Percentiles rank a stretch among this genome's conserved stretches.
phyloP scores from a whole-genome alignment of 2,797 vertebrate genomes.

The Crocidura indochinensis region DNA sequence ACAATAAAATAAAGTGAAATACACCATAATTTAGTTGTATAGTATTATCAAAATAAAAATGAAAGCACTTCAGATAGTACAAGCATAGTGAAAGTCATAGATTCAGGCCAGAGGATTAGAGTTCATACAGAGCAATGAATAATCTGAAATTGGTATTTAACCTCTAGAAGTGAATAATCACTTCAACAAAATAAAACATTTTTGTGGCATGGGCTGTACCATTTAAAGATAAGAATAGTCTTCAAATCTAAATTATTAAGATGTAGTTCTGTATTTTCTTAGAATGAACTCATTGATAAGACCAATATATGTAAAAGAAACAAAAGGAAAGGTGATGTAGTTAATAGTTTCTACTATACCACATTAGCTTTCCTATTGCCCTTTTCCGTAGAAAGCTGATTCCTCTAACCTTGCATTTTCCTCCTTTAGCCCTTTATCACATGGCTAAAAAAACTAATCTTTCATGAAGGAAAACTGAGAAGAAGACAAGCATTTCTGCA shows the following conservation, averaged over 20 bases:
- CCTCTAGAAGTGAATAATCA: slow-evolving; percentile 39
- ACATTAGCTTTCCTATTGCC: not conserved
- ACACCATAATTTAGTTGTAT: too few species aligned
- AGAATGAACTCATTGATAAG: slow-evolving; percentile 41
- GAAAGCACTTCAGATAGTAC: not conserved
- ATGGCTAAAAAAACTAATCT: slow-evolving; percentile 17
- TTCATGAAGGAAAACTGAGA: not conserved
- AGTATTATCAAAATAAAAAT: too few species aligned
- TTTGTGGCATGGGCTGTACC: not conserved
- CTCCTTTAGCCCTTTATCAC: not conserved
- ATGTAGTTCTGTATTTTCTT: slow-evolving; percentile 38
- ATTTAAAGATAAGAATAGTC: slow-evolving; percentile 41
- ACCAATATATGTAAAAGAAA: not conserved
- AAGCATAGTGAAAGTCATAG: not conserved
- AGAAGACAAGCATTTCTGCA: not conserved
- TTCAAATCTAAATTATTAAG: not conserved
- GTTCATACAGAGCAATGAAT: slow-evolving; percentile 3
- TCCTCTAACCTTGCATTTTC: not conserved
- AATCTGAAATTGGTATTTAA: not conserved
- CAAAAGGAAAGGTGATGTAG: too few species aligned
- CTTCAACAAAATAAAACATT: not conserved
- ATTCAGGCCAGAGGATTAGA: slow-evolving; percentile 30
- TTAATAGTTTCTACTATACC: not conserved
- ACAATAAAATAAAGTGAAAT: too few species aligned
- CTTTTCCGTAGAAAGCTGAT: not conserved